Base-by-base conservation (phyloP, 2,888 invertebrate genomes). In the Conomelus anceps region DNA sequence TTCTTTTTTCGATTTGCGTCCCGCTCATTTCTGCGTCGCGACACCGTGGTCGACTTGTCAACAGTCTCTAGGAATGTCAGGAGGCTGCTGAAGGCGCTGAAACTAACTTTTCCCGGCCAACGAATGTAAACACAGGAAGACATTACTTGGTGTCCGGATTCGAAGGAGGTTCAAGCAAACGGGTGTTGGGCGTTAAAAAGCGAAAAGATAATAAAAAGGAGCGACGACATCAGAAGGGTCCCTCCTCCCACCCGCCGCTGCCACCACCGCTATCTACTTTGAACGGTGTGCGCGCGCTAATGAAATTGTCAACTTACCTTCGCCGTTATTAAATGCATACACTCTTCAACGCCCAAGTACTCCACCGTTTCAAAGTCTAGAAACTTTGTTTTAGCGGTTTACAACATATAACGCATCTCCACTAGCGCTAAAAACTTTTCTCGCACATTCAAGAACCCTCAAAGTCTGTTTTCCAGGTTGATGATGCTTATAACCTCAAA, bases 61-160 rank as follows among this genome's bases (percentile, higher is more conserved):
- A 26, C 3, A 41, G 41, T 41, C 41, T 26, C 26, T 26, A 26
- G 26, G 26, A 26, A 26, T 26, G 26, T 26, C 26, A 26, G 63
- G n/a, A n/a, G 63, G 63, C n/a, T 1, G n/a, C n/a, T 20, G 63
- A 34, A 34, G 34, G 34, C 34, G 34, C 13, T 93, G 93, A 94
- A 93, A 93, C 93, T 93, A 94, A 94, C 93, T 94, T 94, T 94
- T 94, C 94, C 93, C 93, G 93, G 93, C 93, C 93, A 93, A 93
- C 93, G 94, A 93, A 93, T 94, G 94, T 94, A 94, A 94, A 94
- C 94, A 94, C 93, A 93, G 93, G 93, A 93, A 93, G n/a, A n/a
- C 63, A n/a, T 63, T 34, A 34, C 34, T 34, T 17, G 34, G 34
- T 34, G 34, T 34, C 34, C 63, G 63, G 63, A 63, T 63, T 63